Conservation (phyloP, 2,888 invertebrate species). For the Rhingia rostrata region DNA sequence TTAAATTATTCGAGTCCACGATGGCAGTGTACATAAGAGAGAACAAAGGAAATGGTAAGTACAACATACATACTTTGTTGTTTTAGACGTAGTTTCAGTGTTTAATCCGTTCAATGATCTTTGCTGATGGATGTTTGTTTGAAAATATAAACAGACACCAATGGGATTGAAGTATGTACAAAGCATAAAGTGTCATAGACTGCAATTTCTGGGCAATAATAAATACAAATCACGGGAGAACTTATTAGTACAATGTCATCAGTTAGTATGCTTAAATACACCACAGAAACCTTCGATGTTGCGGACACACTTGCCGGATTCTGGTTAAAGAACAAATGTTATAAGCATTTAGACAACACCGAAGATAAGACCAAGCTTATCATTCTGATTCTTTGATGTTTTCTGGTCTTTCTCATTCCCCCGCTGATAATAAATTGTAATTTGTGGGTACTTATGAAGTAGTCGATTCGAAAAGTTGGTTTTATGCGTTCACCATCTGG, state of each 20-base stretch:
- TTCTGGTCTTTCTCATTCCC: no score
- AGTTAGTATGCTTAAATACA: constrained; percentile 1
- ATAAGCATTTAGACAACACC: neutral
- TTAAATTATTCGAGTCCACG: constrained; percentile 82
- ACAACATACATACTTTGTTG: neutral
- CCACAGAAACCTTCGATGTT: neutral
- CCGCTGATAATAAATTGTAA: no score
- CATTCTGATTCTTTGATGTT: no score
- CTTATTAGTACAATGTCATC: constrained; percentile 26
- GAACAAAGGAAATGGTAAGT: constrained; percentile 81
- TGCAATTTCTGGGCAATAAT: constrained; percentile 23
- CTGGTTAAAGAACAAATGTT: neutral
- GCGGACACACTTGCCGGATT: constrained; percentile 8
- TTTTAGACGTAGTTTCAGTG: neutral
- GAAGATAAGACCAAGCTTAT: no score
- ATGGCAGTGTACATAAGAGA: constrained; percentile 81
- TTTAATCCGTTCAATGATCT: constrained; percentile 57
- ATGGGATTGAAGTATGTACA: neutral
- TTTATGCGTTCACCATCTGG: no score
- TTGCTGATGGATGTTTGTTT: constrained; percentile 13
- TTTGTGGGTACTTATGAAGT: no score
- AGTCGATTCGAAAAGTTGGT: no score
- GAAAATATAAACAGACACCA: neutral
- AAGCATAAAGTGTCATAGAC: neutral
- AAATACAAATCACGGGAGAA: neutral